Conservation (phyloP, 2,888 invertebrate species). For the Eristalis arbustorum region DNA sequence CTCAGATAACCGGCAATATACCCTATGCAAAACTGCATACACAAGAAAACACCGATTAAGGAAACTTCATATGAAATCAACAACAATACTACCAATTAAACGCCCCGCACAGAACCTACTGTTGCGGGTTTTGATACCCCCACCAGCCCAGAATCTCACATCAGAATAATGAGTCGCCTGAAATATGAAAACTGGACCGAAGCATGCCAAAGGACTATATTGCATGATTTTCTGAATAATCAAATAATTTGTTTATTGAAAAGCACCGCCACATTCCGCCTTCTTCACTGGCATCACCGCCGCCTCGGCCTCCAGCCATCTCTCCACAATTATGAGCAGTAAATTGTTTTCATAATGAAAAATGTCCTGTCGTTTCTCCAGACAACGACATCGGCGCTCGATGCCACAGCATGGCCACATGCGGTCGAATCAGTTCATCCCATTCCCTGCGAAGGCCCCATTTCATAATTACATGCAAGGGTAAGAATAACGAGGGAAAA, state of each 20-base stretch:
- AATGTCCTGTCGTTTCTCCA: conserved; percentile 72
- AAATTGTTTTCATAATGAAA: conserved; percentile 79
- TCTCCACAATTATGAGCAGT: conserved; percentile 78
- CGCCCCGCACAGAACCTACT: conserved; percentile 15
- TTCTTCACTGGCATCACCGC: not conserved
- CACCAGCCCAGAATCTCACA: conserved; percentile 18
- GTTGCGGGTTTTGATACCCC: conserved; percentile 28
- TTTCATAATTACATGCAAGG: conserved; percentile 63
- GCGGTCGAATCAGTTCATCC: conserved; percentile 60
- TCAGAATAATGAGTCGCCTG: conserved; percentile 4
- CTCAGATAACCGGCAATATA: not conserved
- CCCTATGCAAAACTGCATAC: conserved; percentile 1
- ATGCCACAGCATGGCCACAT: conserved; percentile 37
- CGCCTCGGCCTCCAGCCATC: conserved; percentile 68
- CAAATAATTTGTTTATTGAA: conserved; percentile 80
- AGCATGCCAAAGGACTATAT: conserved; percentile 23
- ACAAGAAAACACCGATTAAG: not conserved
- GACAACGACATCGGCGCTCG: conserved; percentile 50
- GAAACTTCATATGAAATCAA: conserved; percentile 22
- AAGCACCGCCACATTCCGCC: conserved; percentile 66
- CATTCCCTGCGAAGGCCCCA: conserved; percentile 21
- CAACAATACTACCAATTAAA: conserved; percentile 64
- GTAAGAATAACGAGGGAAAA: conserved; percentile 66
- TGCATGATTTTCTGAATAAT: conserved; percentile 74
- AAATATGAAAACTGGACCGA: conserved; percentile 12